phyloP scores from a whole-genome alignment of 2,113 vertebrate species.

The Okapia johnstoni region DNA sequence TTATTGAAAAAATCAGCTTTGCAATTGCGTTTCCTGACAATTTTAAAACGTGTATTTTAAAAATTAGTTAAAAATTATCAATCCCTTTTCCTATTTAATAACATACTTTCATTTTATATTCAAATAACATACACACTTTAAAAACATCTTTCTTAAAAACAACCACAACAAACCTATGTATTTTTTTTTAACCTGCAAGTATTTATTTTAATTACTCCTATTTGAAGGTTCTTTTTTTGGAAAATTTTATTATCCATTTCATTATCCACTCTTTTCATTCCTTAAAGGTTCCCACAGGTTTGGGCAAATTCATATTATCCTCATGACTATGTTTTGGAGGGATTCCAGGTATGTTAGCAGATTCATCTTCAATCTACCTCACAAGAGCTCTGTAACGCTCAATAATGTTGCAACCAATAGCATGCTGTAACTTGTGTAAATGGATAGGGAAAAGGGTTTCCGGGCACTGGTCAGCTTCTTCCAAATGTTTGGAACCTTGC shows the following conservation, averaged over 20 bases:
- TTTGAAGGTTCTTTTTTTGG: conserved; percentile 28
- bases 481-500: conserved; percentile 82
- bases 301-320: conserved; percentile 35
- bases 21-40: not conserved
- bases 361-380: conserved; percentile 75
- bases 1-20: not conserved
- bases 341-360: not conserved
- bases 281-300: conserved; percentile 77
- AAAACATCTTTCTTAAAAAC: conserved; percentile 7
- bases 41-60: not conserved
- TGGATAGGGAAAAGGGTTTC: conserved; percentile 80
- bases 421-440: conserved; percentile 76
- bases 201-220: conserved; percentile 13
- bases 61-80: not conserved
- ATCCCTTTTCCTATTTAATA: not conserved
- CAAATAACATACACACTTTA: not conserved
- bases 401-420: conserved; percentile 67
- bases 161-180: not conserved
- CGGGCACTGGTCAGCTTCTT: conserved; percentile 75
- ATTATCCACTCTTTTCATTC: conserved; percentile 73
- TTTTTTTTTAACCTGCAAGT: not conserved
- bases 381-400: conserved; percentile 69
- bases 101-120: not conserved
- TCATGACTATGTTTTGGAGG: conserved; percentile 3
- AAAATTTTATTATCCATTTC: conserved; percentile 71